Evolutionary conservation across 2,888 invertebrate genomes (phyloP), one percentile per base, ranked within the genome.

Genomic region (Galerucella calmariensis): DNA sequence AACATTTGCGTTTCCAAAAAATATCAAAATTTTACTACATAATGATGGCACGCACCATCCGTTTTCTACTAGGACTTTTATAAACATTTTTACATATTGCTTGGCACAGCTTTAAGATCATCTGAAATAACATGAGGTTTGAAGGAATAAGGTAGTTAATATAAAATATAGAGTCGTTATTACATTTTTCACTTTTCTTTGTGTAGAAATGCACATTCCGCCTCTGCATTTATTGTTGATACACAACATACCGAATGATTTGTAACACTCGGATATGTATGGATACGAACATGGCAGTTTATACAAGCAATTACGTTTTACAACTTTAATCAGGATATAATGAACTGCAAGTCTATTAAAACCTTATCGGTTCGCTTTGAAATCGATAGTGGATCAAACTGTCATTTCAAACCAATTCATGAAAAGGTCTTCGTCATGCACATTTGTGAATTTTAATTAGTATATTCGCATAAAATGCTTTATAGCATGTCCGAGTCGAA

Each of bases 271-370:
- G 44, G 63, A 68, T 59, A 61, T 81, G 79, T 74, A 67, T 80
- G 78, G 80, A 79, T 77, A 78, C 76, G 65, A 61, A 63, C 59
- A 71, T 72, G 66, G 66, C 66, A 72, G 72, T 72, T 72, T 72
- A 72, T 66, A 72, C 74, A 77, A 78, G 79, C 73, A 73, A 75
- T 75, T 76, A 76, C 82, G 82, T 84, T 85, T 85, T 84, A 83
- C 83, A 83, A 81, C 82, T 79, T 82, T 84, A 85, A 85, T 85
- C 84, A 83, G 83, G 81, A 81, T 77, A 83, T 86, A 85, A 85
- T 86, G 83, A 84, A 85, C 85, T 84, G 83, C 83, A 79, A 83
- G 85, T 83, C 85, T 85, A 86, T 84, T 84, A 85, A 84, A 84
- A 46, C 59, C 72, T 48, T 72, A 66, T 72, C 79, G 79, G 79